phyloP scores from a whole-genome alignment of 2,888 invertebrate genomes.

The Callyntrura guangdongensis region DNA sequence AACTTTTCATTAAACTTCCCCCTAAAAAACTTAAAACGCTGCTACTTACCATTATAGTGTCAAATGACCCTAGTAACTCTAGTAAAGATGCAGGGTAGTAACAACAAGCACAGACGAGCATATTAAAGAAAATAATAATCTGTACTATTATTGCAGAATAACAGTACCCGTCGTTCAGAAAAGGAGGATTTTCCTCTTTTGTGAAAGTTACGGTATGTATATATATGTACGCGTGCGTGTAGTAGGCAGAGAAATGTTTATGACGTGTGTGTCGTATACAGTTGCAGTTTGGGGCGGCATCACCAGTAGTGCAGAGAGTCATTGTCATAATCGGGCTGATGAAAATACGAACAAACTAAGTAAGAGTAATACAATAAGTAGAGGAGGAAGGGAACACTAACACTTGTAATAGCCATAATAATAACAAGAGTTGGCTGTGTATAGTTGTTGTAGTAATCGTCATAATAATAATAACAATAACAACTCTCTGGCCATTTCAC shows the following conservation, averaged over 20 bases:
- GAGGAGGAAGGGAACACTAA: slow-evolving; percentile 64
- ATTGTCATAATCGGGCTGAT: slow-evolving; percentile 3
- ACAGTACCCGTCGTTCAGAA: no score
- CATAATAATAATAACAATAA: slow-evolving; percentile 69
- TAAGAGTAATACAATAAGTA: slow-evolving; percentile 33
- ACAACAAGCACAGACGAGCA: no score
- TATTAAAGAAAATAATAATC: no score
- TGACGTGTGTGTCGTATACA: not conserved
- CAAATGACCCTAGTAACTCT: not conserved
- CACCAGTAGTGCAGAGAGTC: not conserved
- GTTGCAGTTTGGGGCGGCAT: not conserved
- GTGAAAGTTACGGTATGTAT: no score
- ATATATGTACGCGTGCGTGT: not conserved
- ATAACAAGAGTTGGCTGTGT: slow-evolving; percentile 43
- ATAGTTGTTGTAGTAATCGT: slow-evolving; percentile 64
- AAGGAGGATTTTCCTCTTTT: not conserved
- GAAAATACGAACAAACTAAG: slow-evolving; percentile 31
- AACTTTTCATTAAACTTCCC: slow-evolving; percentile 5
- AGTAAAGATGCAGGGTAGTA: no score
- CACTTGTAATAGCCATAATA: slow-evolving; percentile 74
- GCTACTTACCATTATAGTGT: not conserved
- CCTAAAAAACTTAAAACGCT: not conserved
- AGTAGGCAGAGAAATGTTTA: slow-evolving; percentile 6
- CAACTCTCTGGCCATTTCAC: slow-evolving; percentile 68
- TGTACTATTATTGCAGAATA: no score